Evolutionary conservation across 2,113 vertebrate genomes (phyloP).

Genomic region (Fregata magnificens): DNA sequence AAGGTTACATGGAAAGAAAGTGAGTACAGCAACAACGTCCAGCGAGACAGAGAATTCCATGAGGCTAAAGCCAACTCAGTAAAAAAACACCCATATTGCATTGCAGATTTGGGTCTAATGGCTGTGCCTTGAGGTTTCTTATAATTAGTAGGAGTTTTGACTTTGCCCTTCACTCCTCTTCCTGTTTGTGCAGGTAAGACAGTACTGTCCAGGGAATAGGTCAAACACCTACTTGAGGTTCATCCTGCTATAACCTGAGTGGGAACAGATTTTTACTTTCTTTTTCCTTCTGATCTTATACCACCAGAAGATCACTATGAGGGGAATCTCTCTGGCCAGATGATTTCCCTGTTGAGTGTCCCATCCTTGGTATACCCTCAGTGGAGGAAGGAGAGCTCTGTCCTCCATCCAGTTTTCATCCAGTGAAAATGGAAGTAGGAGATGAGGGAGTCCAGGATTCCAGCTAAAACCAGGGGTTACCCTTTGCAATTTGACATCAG

Average conservation of each 20-base stretch:
- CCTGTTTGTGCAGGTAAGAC: neutral
- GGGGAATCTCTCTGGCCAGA: neutral
- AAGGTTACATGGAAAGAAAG: neutral
- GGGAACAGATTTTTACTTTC: neutral
- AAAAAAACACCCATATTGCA: accelerated
- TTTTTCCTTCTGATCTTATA: neutral
- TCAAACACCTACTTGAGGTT: neutral
- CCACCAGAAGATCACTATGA: neutral
- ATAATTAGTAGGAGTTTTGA: neutral
- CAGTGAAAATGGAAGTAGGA: neutral
- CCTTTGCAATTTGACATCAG: neutral
- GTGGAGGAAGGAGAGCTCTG: accelerated
- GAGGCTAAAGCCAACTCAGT: neutral
- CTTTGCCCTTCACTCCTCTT: neutral
- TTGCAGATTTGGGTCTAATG: neutral
- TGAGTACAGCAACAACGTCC: neutral
- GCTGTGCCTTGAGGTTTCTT: neutral
- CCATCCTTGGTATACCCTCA: neutral
- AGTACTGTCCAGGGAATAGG: neutral
- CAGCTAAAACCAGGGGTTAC: neutral
- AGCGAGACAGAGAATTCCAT: neutral
- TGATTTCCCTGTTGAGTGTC: neutral
- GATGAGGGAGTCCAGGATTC: neutral
- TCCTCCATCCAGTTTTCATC: neutral
- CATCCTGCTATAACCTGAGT: neutral